These are phyloP conservation scores for Dromas ardeola DNA, from an alignment of 2,113 vertebrate genomes.

Conservation along the genomic window DNA sequence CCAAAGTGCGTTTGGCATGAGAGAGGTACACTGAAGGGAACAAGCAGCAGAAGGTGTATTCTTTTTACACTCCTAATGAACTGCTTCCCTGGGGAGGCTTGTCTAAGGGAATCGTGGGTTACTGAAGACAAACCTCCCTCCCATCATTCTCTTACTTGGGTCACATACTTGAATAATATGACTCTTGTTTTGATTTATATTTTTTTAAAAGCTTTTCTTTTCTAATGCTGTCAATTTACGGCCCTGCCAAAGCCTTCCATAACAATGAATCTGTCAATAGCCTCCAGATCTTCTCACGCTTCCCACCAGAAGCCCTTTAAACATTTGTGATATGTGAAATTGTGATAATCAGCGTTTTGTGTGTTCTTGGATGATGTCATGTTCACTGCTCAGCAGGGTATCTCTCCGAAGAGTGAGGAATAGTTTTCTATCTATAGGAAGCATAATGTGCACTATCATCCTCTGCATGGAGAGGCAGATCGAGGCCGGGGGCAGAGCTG, in stretches of 20 bases:
- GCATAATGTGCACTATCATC: background rate
- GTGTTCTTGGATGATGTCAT: background rate
- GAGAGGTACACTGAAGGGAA: background rate
- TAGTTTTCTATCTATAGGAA: background rate
- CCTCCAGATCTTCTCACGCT: constrained; percentile 10
- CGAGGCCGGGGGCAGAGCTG: background rate
- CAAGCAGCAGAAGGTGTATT: background rate
- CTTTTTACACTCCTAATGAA: background rate
- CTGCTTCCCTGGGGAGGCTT: background rate
- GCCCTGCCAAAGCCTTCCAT: background rate
- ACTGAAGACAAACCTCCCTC: background rate
- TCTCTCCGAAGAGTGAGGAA: background rate
- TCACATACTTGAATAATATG: background rate
- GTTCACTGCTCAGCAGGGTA: background rate
- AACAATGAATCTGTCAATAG: background rate
- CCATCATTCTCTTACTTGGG: background rate
- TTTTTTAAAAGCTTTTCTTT: background rate
- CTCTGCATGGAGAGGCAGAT: background rate
- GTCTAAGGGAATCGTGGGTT: background rate
- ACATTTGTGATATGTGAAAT: background rate
- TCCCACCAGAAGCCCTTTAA: constrained; percentile 18
- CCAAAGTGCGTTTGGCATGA: background rate
- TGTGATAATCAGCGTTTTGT: background rate
- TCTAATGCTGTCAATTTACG: background rate
- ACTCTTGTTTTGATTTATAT: background rate